Conservation (phyloP, 1,140 invertebrate species). For the Ceratitis capitata region DNA sequence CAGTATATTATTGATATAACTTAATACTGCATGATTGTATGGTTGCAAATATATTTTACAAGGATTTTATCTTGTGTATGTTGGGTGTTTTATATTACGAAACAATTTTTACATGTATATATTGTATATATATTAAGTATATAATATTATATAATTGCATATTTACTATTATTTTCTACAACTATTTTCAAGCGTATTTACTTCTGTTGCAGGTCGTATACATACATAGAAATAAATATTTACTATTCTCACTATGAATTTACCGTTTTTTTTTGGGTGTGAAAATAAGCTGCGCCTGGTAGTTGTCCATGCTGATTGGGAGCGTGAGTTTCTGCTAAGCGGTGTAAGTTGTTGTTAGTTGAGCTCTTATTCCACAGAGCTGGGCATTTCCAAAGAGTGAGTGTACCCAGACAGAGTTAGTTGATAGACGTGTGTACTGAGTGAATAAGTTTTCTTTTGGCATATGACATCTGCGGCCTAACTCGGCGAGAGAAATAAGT, state of each 20-base stretch:
- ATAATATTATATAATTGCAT: neutral
- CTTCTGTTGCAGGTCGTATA: neutral
- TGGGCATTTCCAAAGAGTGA: no score
- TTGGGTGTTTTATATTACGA: neutral
- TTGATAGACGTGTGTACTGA: neutral
- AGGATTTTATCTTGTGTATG: no score
- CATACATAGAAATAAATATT: neutral
- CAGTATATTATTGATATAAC: no score
- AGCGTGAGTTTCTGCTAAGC: neutral
- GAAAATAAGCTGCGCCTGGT: neutral
- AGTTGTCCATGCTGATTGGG: neutral
- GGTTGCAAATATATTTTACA: neutral
- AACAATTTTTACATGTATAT: neutral
- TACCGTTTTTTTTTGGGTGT: neutral
- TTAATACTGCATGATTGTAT: neutral
- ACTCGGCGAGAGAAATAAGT: no score
- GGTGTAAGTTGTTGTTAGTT: neutral
- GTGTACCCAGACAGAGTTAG: no score
- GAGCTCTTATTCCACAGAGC: no score
- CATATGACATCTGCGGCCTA: neutral
- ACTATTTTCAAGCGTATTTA: neutral
- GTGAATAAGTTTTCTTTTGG: neutral
- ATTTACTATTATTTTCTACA: neutral
- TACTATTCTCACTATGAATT: neutral
- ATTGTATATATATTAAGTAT: neutral